Evolutionary conservation across 2,888 invertebrate genomes (phyloP).

Genomic region (Eubasilissa splendida): DNA sequence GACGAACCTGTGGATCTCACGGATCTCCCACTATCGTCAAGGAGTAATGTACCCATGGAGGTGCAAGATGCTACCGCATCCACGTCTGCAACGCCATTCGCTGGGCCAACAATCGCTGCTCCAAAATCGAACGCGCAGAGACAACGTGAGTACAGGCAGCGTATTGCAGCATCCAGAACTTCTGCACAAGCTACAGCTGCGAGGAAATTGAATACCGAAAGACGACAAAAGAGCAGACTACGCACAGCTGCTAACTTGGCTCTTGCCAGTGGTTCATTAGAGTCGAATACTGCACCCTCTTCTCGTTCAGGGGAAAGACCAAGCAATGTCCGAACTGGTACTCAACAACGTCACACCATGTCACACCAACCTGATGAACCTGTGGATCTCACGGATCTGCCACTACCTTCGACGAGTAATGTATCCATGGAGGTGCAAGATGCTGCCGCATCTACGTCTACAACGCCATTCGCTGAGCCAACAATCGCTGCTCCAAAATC

Average conservation of each 20-base stretch:
- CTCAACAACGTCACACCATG: too few relatives aligned
- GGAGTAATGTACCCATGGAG: background rate
- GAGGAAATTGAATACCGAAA: slow-evolving; percentile 58
- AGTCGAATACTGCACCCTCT: slow-evolving; percentile 34
- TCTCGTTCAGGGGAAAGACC: too few relatives aligned
- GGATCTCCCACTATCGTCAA: too few relatives aligned
- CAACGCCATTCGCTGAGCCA: background rate
- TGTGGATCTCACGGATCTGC: too few relatives aligned
- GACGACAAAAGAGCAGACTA: slow-evolving; percentile 60
- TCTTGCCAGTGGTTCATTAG: slow-evolving; percentile 56
- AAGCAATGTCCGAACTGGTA: too few relatives aligned
- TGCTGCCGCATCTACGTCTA: too few relatives aligned
- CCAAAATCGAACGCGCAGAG: slow-evolving; percentile 54
- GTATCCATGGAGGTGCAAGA: too few relatives aligned
- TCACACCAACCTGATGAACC: too few relatives aligned
- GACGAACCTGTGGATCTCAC: too few relatives aligned
- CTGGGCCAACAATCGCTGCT: slow-evolving; percentile 13
- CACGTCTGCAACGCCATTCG: slow-evolving; percentile 17
- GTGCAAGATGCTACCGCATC: slow-evolving; percentile 15
- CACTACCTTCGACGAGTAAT: too few relatives aligned
- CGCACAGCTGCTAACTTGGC: slow-evolving; percentile 60
- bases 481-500: slow-evolving; percentile 50
- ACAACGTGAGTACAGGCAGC: slow-evolving; percentile 62
- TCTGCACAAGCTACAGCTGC: slow-evolving; percentile 59
- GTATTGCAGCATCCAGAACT: slow-evolving; percentile 61